phyloP scores from a whole-genome alignment of 2,888 invertebrate genomes.

The Dione vanillae region DNA sequence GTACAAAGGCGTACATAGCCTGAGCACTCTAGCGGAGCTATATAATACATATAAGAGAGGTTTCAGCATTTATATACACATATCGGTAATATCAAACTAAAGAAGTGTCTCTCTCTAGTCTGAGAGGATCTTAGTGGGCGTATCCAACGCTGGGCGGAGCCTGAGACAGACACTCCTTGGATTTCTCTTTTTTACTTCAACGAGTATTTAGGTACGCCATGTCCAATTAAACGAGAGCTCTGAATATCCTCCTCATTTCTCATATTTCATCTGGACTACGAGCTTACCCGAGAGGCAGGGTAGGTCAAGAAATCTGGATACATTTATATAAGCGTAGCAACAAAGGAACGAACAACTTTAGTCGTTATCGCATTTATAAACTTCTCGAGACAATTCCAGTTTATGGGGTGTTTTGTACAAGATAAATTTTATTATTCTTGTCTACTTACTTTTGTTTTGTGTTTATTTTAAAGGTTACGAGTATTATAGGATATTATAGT shows the following conservation, averaged over 20 bases:
- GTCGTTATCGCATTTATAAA: constrained; percentile 84
- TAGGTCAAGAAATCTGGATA: constrained; percentile 60
- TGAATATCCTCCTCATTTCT: constrained; percentile 54
- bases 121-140: constrained; percentile 74
- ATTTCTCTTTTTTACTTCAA: constrained; percentile 80
- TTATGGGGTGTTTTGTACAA: constrained; percentile 83
- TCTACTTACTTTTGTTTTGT: constrained; percentile 65
- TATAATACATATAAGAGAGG: constrained; percentile 42
- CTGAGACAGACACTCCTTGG: constrained; percentile 79
- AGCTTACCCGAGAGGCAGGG: constrained; percentile 45
- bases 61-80: constrained; percentile 55
- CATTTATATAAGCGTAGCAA: constrained; percentile 78
- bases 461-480: constrained; percentile 32
- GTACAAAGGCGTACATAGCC: constrained; percentile 29
- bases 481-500: constrained; percentile 19
- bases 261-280: constrained; percentile 40
- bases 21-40: background rate
- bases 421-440: constrained; percentile 80
- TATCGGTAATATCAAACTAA: constrained; percentile 62
- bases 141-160: constrained; percentile 73
- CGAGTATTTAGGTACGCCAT: constrained; percentile 73
- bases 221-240: constrained; percentile 67
- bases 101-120: constrained; percentile 74
- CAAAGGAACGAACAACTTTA: constrained; percentile 80
- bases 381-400: constrained; percentile 81